Conservation (phyloP, 2,888 invertebrate genomes). For the Neoaliturus tenellus region DNA sequence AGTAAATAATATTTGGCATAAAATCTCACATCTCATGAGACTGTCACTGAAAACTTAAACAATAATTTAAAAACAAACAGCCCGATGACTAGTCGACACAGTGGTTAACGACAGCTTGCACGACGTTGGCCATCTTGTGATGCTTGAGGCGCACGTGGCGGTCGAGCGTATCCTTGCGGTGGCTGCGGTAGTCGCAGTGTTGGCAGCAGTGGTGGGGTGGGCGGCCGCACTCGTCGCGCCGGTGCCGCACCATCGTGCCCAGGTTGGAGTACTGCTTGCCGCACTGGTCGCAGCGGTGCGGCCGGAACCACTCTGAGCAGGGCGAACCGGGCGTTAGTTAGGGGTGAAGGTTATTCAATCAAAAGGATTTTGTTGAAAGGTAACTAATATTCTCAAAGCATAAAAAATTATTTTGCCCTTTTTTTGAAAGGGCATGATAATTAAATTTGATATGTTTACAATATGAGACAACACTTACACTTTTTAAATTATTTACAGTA, state of each 20-base stretch:
- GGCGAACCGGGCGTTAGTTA: too few relatives aligned
- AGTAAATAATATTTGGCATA: too few relatives aligned
- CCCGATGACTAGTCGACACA: slow-evolving; percentile 16
- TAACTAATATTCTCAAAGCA: too few relatives aligned
- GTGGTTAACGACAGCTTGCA: slow-evolving; percentile 12
- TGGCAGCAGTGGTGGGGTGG: slow-evolving; percentile 69
- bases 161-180: slow-evolving; percentile 67
- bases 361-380: too few relatives aligned
- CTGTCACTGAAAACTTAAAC: neutral
- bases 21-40: too few relatives aligned
- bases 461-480: too few relatives aligned
- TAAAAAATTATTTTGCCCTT: too few relatives aligned
- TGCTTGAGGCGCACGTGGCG: slow-evolving; percentile 56
- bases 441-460: too few relatives aligned
- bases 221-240: slow-evolving; percentile 68
- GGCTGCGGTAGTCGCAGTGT: slow-evolving; percentile 69
- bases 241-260: slow-evolving; percentile 64
- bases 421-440: too few relatives aligned
- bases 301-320: neutral
- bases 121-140: slow-evolving; percentile 18
- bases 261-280: slow-evolving; percentile 53
- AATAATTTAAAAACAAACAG: neutral
- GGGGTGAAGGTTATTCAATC: too few relatives aligned
- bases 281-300: slow-evolving; percentile 49
- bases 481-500: too few relatives aligned